These are phyloP conservation scores for Xiphophorus birchmanni DNA, from an alignment of 2,797 vertebrate species.

Conservation along the genomic window DNA sequence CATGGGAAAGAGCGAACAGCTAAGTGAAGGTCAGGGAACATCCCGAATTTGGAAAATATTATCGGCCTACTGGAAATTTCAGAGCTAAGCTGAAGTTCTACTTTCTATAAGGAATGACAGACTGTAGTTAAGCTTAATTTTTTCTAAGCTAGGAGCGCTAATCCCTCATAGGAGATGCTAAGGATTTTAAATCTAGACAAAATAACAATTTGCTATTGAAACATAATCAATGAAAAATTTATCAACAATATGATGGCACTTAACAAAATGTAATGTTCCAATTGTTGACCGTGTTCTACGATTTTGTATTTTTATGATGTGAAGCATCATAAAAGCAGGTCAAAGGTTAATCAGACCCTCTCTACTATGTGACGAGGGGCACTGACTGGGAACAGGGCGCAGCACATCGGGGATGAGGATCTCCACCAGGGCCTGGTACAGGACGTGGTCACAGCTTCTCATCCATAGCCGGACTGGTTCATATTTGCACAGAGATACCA, in stretches of 20 bases:
- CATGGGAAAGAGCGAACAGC: not conserved
- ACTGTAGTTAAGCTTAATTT: not conserved
- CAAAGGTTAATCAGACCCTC: not conserved
- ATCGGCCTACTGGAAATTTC: not conserved
- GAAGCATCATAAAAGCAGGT: not conserved
- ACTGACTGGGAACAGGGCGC: constrained; percentile 96
- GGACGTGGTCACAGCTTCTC: constrained; percentile 96
- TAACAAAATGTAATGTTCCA: no score
- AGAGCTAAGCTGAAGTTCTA: not conserved
- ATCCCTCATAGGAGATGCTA: not conserved
- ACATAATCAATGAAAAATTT: no score
- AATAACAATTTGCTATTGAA: no score
- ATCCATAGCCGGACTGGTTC: constrained; percentile 94
- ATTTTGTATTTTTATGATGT: no score
- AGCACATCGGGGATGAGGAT: constrained; percentile 96
- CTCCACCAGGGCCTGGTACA: constrained; percentile 98
- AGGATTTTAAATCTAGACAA: not conserved
- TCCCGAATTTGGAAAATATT: not conserved
- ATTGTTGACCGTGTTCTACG: no score
- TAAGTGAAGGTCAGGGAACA: not conserved
- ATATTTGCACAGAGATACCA: constrained; percentile 91
- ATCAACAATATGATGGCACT: no score
- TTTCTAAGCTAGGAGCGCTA: not conserved
- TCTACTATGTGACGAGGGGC: not conserved
- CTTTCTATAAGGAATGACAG: not conserved